phyloP scores from a whole-genome alignment of 2,797 vertebrate genomes.

The Lepus townsendii region DNA sequence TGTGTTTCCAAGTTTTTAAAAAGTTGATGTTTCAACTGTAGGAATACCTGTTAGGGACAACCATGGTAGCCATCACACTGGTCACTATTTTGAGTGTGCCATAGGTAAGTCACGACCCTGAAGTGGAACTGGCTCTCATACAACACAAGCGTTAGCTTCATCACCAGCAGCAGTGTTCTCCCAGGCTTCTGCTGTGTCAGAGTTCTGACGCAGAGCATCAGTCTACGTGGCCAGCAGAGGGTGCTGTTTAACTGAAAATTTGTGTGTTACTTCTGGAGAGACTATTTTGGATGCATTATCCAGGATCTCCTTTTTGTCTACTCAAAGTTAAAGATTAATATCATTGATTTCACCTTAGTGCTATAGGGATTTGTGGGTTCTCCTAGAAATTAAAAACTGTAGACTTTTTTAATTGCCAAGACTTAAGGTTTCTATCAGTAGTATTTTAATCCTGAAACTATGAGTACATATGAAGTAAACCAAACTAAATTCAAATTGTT shows the following conservation, averaged over 20 bases:
- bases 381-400: conserved; percentile 46
- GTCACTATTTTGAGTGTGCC: background rate
- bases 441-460: conserved; percentile 4
- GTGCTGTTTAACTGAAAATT: conserved; percentile 77
- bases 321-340: conserved; percentile 16
- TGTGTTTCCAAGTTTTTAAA: background rate
- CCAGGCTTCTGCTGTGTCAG: background rate
- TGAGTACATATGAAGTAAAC: background rate
- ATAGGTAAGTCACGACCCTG: background rate
- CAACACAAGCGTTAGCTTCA: too few species aligned
- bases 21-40: background rate
- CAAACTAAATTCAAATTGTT: background rate
- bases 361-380: background rate
- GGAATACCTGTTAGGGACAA: background rate
- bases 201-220: background rate
- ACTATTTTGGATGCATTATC: background rate
- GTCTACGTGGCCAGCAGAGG: conserved; percentile 84
- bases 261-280: background rate
- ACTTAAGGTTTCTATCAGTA: conserved; percentile 40
- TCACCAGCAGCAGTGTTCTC: background rate
- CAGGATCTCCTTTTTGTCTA: background rate
- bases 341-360: conserved; percentile 44
- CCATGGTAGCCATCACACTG: background rate
- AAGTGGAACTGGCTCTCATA: background rate
- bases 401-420: conserved; percentile 56